Evolutionary conservation across 1,140 invertebrate species (phyloP).

Genomic region (Caenorhabditis latens): DNA sequence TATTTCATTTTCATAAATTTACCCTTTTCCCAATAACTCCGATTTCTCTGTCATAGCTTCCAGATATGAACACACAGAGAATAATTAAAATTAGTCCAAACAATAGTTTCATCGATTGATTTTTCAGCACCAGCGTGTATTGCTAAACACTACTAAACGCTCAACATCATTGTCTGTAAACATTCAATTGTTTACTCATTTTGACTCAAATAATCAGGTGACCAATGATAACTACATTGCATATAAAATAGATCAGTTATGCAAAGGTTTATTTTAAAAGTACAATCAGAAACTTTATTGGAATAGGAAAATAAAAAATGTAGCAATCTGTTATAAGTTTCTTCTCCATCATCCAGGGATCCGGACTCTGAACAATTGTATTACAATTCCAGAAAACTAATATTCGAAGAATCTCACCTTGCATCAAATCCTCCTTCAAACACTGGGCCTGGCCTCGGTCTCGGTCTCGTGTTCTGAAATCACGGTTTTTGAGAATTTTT

Average conservation of each 20-base stretch:
- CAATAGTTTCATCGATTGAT: neutral
- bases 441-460: neutral
- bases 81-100: neutral
- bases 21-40: constrained; percentile 2
- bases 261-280: too few species aligned
- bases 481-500: too few species aligned
- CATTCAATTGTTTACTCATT: neutral
- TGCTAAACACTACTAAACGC: neutral
- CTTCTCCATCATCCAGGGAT: neutral
- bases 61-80: neutral
- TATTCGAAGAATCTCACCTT: neutral
- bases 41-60: neutral
- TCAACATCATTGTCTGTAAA: neutral
- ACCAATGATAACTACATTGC: too few species aligned
- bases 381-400: neutral
- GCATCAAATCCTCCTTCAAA: neutral
- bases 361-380: neutral
- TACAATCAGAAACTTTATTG: too few species aligned
- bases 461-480: neutral
- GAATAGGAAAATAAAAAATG: too few species aligned
- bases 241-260: too few species aligned
- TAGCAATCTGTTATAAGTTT: neutral
- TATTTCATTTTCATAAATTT: too few species aligned
- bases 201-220: neutral
- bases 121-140: too few species aligned